Evolutionary conservation across 2,797 vertebrate genomes (phyloP).

Genomic region (Monodelphis domestica): DNA sequence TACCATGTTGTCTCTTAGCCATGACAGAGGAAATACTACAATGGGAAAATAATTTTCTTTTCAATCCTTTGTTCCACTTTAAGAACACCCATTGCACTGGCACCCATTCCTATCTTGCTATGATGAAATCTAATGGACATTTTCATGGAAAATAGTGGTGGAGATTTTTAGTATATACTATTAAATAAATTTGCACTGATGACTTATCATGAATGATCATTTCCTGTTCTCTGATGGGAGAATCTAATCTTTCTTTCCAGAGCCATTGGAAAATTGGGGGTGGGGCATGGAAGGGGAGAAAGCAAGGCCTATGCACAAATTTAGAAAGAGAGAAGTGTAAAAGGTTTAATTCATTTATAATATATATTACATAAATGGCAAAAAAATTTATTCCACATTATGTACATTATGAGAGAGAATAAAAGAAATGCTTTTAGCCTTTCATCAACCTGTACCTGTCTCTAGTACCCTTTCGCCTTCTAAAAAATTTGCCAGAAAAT

Average conservation of each 20-base stretch:
- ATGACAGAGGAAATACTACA: conserved; percentile 72
- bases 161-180: neutral
- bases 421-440: neutral
- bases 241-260: neutral
- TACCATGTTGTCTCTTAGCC: conserved; percentile 60
- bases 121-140: too few species aligned
- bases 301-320: neutral
- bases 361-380: too few species aligned
- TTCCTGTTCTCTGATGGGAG: neutral
- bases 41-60: conserved; percentile 67
- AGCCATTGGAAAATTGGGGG: neutral
- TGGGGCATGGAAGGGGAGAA: neutral
- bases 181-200: neutral
- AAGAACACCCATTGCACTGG: conserved; percentile 15
- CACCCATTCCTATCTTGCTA: neutral
- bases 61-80: conserved; percentile 49
- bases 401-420: neutral
- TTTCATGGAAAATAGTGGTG: neutral
- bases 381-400: neutral
- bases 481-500: neutral
- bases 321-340: neutral
- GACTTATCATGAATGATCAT: neutral
- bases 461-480: fast-evolving
- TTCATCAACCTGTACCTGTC: neutral
- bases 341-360: conserved; percentile 8